A percentile compares a stretch with the other conserved stretches of the same genome.
These are phyloP conservation scores for Leptodactylus fuscus DNA, from an alignment of 2,113 vertebrate genomes.

Conservation along the genomic window DNA sequence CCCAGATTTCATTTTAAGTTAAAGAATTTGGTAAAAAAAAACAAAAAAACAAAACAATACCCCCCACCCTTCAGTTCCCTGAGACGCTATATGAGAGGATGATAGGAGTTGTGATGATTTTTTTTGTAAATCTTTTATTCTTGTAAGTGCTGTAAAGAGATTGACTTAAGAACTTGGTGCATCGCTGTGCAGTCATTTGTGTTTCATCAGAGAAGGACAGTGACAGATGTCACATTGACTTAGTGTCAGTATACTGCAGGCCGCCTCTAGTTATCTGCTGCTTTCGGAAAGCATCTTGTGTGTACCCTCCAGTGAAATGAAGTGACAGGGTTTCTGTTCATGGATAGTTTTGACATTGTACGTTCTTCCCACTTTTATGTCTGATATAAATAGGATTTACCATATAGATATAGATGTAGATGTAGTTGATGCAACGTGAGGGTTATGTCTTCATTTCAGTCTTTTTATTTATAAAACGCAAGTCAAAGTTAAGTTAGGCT, in stretches of 20 bases:
- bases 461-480: background rate
- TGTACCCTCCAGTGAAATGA: constrained; percentile 66
- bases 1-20: too few relatives aligned
- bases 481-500: background rate
- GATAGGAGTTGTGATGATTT: constrained; percentile 17
- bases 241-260: constrained; percentile 67
- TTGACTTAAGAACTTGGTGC: constrained; percentile 62
- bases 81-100: background rate
- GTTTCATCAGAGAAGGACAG: constrained; percentile 62
- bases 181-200: constrained; percentile 58
- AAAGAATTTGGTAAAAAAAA: too few relatives aligned
- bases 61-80: too few relatives aligned
- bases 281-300: constrained; percentile 64
- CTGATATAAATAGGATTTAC: background rate
- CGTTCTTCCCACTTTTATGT: constrained; percentile 3
- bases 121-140: background rate
- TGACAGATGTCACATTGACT: constrained; percentile 75
- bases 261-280: constrained; percentile 65
- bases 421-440: background rate
- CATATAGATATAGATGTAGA: constrained; percentile 16
- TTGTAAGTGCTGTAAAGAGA: constrained; percentile 13
- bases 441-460: background rate
- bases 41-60: too few relatives aligned
- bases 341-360: constrained; percentile 40
- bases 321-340: constrained; percentile 63